Percentiles rank a stretch among this genome's conserved stretches.
Conservation (phyloP, 1,140 invertebrate species). For the Plectrocnemia conspersa region DNA sequence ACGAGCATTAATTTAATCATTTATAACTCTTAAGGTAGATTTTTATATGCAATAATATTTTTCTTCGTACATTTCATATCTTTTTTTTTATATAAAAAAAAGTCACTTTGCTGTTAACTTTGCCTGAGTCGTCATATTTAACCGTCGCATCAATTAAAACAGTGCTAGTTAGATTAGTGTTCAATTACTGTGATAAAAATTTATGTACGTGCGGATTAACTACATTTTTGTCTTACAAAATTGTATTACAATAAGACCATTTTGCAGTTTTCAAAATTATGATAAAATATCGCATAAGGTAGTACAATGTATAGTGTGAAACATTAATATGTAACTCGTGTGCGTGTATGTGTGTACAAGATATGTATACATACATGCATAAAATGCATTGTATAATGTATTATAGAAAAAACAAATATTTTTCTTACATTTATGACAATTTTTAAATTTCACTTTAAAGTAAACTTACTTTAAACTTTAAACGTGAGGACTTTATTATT, state of each 20-base stretch:
- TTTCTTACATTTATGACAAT: neutral
- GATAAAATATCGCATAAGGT: neutral
- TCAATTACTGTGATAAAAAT: conserved; percentile 25
- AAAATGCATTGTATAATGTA: conserved; percentile 1
- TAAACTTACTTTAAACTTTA: conserved; percentile 14
- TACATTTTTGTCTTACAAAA: neutral
- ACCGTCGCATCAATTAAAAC: conserved; percentile 22
- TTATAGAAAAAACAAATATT: neutral
- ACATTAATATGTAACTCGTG: too few species aligned
- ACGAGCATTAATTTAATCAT: too few species aligned
- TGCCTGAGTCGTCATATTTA: too few species aligned
- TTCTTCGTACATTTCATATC: too few species aligned
- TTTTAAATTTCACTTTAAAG: conserved; percentile 6
- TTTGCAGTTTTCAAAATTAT: conserved; percentile 1
- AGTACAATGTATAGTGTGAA: neutral
- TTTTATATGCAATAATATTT: too few species aligned
- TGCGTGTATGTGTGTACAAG: too few species aligned
- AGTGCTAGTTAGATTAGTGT: conserved; percentile 24
- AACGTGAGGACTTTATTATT: neutral
- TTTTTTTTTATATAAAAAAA: too few species aligned
- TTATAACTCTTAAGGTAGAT: too few species aligned
- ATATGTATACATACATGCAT: too few species aligned
- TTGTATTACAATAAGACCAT: neutral
- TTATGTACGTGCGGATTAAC: conserved; percentile 22
- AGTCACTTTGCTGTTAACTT: too few species aligned